Percentiles rank a stretch among this genome's conserved stretches.
Evolutionary conservation across 2,797 vertebrate species (phyloP).

Genomic region (Saguinus oedipus): DNA sequence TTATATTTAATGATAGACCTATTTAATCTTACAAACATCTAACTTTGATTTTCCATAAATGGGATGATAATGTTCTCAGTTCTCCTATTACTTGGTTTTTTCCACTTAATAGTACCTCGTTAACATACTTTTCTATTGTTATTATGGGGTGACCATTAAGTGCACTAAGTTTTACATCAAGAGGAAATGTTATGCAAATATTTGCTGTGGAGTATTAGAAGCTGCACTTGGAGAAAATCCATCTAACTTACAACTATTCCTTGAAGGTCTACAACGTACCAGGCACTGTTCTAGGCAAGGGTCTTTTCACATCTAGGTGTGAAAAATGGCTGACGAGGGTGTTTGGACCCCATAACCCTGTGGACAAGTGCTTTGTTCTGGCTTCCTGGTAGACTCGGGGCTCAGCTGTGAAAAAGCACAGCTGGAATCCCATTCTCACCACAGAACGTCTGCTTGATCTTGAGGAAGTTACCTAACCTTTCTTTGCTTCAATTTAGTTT

Average conservation of each 20-base stretch:
- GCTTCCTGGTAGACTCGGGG: not conserved
- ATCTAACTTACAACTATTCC: no score
- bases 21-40: conserved; percentile 2
- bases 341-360: no score
- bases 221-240: no score
- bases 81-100: not conserved
- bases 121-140: not conserved
- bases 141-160: not conserved
- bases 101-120: not conserved
- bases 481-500: not conserved
- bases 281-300: no score
- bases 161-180: not conserved
- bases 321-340: not conserved
- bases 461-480: not conserved
- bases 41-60: not conserved
- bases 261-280: no score
- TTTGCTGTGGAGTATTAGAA: no score
- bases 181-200: no score
- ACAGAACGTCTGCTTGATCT: not conserved
- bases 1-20: not conserved
- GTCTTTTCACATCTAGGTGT: not conserved
- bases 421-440: not conserved
- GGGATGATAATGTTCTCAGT: not conserved
- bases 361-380: not conserved
- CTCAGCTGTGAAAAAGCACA: not conserved